Conservation (phyloP, 2,797 vertebrate genomes). For the Capromys pilorides region DNA sequence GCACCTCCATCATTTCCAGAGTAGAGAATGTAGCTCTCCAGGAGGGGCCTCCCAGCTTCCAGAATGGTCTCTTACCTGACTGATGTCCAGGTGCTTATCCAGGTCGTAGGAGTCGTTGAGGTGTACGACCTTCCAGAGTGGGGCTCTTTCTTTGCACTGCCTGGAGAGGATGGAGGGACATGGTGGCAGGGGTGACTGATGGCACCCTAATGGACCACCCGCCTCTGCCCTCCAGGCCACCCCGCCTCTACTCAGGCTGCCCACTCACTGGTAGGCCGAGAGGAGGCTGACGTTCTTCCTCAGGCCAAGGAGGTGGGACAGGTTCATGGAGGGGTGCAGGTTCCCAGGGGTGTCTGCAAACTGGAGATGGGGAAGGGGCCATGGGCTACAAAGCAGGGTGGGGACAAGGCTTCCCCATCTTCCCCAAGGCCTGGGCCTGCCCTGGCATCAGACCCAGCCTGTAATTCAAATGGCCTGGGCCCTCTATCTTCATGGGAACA, state of each 20-base stretch:
- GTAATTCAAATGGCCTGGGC: background rate
- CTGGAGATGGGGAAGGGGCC: constrained; percentile 61
- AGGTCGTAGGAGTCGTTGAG: constrained; percentile 81
- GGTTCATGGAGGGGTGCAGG: constrained; percentile 83
- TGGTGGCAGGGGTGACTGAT: constrained; percentile 87
- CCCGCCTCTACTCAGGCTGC: background rate
- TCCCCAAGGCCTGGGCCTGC: background rate
- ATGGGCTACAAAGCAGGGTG: background rate
- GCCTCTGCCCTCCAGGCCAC: no score
- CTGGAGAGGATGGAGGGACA: constrained; percentile 82
- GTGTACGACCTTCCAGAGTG: constrained; percentile 85
- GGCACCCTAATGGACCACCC: constrained; percentile 71
- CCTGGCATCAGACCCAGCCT: background rate
- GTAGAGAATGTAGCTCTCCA: background rate
- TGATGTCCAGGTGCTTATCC: constrained; percentile 81
- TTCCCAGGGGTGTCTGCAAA: constrained; percentile 87
- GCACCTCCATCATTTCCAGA: background rate
- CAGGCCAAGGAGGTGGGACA: constrained; percentile 83
- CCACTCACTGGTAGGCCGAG: constrained; percentile 83
- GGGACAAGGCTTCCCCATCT: background rate
- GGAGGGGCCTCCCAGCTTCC: background rate
- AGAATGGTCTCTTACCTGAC: constrained; percentile 80
- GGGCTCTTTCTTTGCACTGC: constrained; percentile 82
- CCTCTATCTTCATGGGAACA: background rate
- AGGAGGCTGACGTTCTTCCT: constrained; percentile 81